Base-by-base conservation (phyloP, 2,113 vertebrate genomes). In the Rhodinocichla rosea region DNA sequence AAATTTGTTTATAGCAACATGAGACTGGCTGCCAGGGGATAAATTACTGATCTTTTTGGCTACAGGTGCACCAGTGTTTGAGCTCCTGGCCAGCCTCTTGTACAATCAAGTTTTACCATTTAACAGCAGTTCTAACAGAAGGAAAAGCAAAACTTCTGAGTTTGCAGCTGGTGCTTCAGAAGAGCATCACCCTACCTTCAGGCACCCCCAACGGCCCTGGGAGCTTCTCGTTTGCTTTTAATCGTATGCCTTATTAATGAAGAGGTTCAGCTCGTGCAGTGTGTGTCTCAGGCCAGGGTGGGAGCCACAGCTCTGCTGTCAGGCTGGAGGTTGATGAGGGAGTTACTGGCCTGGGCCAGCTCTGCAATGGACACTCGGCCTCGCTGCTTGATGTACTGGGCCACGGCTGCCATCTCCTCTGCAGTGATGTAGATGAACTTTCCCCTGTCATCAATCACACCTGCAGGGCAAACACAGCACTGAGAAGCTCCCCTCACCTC, bases 371-470 rank as follows among this genome's bases (percentile, higher is more conserved):
- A 99, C 17, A 99, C 98, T 13, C 99, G 95, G 28, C 99, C 99
- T 77, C 99, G 97, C 97, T 98, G 98, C 49, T 96, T 98, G 97
- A 99, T 99, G 87, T 98, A 99, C 70, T 97, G 98, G 56, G 99
- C 99, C 96, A 99, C 98, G 0, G 99, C 98, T 10, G 98, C 95
- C 98, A 99, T 96, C 97, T 99, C 99, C 80, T 98, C 98, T 0
- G 98, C 98, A 4, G 99, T 99, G 98, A 99, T 99, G 97, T 98
- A 99, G 98, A 99, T 99, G 79, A 99, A 99, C 97, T 99, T 99
- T 13, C 99, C 99, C 94, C 99, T 96, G 98, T 99, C 99, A 24
- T 99, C 99, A 15, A 99, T 99, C 82, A 99, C 99, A 81, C 99
- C 99, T 99, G 50, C 60, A 77, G 85, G 88, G 30, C 55, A 85